Conservation (phyloP, 2,797 vertebrate genomes). For the Cetoscarus ocellatus region DNA sequence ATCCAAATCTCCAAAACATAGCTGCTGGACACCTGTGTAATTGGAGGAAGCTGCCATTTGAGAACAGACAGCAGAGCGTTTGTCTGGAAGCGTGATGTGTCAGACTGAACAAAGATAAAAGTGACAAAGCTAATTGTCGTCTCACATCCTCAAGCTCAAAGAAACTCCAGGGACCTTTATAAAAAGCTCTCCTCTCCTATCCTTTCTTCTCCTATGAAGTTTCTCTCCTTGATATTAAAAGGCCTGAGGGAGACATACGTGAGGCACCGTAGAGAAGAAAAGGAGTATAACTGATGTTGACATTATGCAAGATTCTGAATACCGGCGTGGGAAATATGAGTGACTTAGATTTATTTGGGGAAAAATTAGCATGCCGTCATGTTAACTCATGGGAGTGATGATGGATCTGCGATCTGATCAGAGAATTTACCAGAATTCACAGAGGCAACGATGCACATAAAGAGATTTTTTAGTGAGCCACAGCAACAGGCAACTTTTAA, state of each 20-base stretch:
- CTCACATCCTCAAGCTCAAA: conserved; percentile 28
- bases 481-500: conserved; percentile 11
- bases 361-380: conserved; percentile 5
- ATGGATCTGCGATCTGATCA: conserved; percentile 21
- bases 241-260: conserved; percentile 45
- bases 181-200: conserved; percentile 30
- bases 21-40: conserved; percentile 59
- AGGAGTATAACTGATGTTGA: conserved; percentile 43
- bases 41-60: conserved; percentile 55
- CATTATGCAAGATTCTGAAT: conserved; percentile 15
- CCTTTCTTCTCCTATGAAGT: conserved; percentile 22
- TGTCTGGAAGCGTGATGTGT: conserved; percentile 48
- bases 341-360: conserved; percentile 13
- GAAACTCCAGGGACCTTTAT: conserved; percentile 33
- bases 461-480: conserved; percentile 1
- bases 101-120: conserved; percentile 43
- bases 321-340: conserved; percentile 2
- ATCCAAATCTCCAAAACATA: conserved; percentile 45
- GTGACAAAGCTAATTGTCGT: conserved; percentile 65
- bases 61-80: conserved; percentile 11
- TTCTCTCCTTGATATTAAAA: conserved; percentile 46
- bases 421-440: neutral
- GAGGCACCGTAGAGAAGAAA: conserved; percentile 24
- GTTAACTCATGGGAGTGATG: conserved; percentile 9
- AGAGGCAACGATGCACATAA: conserved; percentile 16